Percentiles rank a stretch among this genome's conserved stretches.
These are phyloP conservation scores for Nothobranchius kuhntae DNA, from an alignment of 2,113 vertebrate genomes.

Conservation along the genomic window DNA sequence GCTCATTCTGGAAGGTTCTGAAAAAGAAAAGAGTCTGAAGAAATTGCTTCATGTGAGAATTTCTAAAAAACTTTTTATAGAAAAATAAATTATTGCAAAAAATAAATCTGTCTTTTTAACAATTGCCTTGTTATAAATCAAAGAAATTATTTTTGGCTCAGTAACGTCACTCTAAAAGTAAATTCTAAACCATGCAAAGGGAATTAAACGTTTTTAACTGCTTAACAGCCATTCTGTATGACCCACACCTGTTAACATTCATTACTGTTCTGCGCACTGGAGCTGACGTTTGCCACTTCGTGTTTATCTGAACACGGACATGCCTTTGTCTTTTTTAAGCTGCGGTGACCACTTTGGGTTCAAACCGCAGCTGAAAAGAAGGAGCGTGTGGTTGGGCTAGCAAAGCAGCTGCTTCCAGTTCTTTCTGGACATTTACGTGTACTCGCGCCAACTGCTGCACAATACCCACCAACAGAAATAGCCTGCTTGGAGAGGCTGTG, in stretches of 20 bases:
- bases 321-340: constrained; percentile 73
- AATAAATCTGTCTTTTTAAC: too few species aligned
- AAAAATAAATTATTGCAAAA: too few species aligned
- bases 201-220: background rate
- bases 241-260: background rate
- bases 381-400: constrained; percentile 53
- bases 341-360: constrained; percentile 63
- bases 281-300: background rate
- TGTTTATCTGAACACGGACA: constrained; percentile 33
- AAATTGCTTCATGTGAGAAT: too few species aligned
- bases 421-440: constrained; percentile 30
- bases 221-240: background rate
- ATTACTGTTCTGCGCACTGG: constrained; percentile 9
- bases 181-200: background rate
- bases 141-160: too few species aligned
- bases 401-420: constrained; percentile 38
- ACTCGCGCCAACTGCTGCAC: constrained; percentile 37
- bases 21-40: too few species aligned
- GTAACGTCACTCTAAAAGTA: constrained; percentile 2
- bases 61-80: too few species aligned
- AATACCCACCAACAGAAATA: constrained; percentile 53
- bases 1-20: too few species aligned
- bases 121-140: too few species aligned
- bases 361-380: constrained; percentile 48
- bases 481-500: constrained; percentile 20